Conservation (phyloP, 2,888 invertebrate species). For the Spisula solida region DNA sequence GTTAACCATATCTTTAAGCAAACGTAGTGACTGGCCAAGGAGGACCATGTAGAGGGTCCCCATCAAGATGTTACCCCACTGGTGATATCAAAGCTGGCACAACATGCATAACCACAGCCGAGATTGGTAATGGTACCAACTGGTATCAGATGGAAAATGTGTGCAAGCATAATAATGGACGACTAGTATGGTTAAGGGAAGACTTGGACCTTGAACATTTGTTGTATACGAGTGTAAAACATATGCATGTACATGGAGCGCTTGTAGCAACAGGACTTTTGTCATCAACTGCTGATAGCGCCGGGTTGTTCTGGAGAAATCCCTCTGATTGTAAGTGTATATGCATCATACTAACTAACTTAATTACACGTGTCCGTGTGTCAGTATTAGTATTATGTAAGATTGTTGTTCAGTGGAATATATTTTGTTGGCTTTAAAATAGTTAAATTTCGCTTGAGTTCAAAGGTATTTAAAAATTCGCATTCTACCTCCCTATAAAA, state of each 20-base stretch:
- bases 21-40: too few species aligned
- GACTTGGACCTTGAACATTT: not conserved
- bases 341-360: too few species aligned
- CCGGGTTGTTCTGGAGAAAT: not conserved
- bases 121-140: not conserved
- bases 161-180: not conserved
- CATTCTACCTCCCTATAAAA: too few species aligned
- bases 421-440: too few species aligned
- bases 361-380: too few species aligned
- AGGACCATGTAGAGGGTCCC: not conserved
- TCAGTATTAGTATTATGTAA: too few species aligned
- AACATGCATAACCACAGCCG: not conserved
- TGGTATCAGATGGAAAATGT: not conserved
- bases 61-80: not conserved
- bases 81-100: not conserved
- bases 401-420: too few species aligned
- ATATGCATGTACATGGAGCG: not conserved
- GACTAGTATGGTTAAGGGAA: slow-evolving; percentile 26
- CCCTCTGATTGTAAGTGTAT: not conserved
- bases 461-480: too few species aligned
- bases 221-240: not conserved
- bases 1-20: too few species aligned
- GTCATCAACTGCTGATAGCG: not conserved
- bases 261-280: not conserved
- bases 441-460: too few species aligned